Conservation (phyloP, 37 sponge, comb jelly and placozoan genomes). For the Amphimedon queenslandica region DNA sequence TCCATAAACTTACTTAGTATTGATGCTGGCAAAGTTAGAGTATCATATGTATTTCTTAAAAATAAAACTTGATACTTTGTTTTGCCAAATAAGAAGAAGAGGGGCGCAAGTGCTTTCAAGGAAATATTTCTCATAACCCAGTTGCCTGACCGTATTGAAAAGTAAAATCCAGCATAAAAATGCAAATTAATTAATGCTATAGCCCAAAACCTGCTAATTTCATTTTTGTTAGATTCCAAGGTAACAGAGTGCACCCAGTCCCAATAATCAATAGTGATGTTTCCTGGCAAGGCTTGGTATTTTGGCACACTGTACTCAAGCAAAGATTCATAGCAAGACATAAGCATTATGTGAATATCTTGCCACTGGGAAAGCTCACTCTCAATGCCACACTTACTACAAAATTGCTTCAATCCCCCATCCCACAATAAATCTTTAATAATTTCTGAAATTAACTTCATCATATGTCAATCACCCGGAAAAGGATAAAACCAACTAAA, state of each 20-base stretch:
- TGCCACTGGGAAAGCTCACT: slow-evolving; percentile 1
- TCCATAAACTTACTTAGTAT: background rate
- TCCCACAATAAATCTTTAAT: slow-evolving; percentile 6
- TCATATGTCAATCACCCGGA: slow-evolving; percentile 12
- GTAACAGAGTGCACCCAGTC: background rate
- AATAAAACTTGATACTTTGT: slow-evolving; percentile 5
- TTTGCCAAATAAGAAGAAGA: background rate
- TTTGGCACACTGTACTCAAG: background rate
- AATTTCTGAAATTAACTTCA: slow-evolving; percentile 5
- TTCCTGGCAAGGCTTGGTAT: background rate
- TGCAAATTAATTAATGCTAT: background rate
- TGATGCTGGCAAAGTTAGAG: background rate
- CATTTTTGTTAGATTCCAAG: background rate
- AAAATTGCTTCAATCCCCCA: slow-evolving; percentile 2
- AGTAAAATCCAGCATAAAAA: slow-evolving; percentile 12
- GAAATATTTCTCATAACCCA: slow-evolving; percentile 1
- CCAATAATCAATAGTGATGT: background rate
- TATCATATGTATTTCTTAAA: background rate
- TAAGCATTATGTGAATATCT: slow-evolving; percentile 9
- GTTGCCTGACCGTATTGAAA: slow-evolving; percentile 19
- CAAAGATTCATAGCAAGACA: background rate
- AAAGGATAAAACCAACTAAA: background rate
- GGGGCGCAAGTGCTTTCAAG: slow-evolving; percentile 1
- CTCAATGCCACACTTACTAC: background rate
- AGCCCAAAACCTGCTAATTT: slow-evolving; percentile 10